A percentile compares a stretch with the other conserved stretches of the same genome.
These are phyloP conservation scores for Drosophila ezoana DNA, from an alignment of 2,888 invertebrate species.

Conservation along the genomic window DNA sequence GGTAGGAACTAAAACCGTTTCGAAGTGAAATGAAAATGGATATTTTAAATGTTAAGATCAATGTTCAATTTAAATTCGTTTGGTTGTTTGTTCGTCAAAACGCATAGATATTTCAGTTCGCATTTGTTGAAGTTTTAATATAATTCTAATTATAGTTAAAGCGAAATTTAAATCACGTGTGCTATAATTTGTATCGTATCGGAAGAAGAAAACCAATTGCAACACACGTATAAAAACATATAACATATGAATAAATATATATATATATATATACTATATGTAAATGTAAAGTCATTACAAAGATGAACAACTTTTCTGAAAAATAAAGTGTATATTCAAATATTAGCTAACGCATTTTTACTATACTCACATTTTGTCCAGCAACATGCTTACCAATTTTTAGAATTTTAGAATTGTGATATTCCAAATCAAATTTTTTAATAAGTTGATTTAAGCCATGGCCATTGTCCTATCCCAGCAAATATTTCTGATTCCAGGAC, in stretches of 20 bases:
- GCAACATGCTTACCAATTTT: neutral
- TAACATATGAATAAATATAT: slow-evolving; percentile 55
- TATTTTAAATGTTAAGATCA: slow-evolving; percentile 54
- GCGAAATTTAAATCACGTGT: slow-evolving; percentile 54
- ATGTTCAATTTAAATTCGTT: slow-evolving; percentile 28
- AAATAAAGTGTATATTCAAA: slow-evolving; percentile 81
- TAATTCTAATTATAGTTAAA: slow-evolving; percentile 44
- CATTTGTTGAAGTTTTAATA: slow-evolving; percentile 29
- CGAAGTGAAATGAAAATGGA: slow-evolving; percentile 18
- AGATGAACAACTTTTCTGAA: slow-evolving; percentile 75
- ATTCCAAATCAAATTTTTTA: too few species aligned
- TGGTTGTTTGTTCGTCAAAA: slow-evolving; percentile 50
- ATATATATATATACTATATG: slow-evolving; percentile 67
- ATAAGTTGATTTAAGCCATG: too few species aligned
- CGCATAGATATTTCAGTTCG: slow-evolving; percentile 42
- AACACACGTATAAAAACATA: slow-evolving; percentile 24
- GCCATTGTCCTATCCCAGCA: too few species aligned
- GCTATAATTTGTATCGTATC: slow-evolving; percentile 49
- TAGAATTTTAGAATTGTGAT: neutral
- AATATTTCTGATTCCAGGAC: too few species aligned
- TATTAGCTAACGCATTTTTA: slow-evolving; percentile 44
- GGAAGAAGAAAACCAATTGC: slow-evolving; percentile 17
- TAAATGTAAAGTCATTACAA: slow-evolving; percentile 71
- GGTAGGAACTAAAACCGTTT: slow-evolving; percentile 37
- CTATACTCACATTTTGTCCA: too few species aligned